phyloP scores from a whole-genome alignment of 2,113 vertebrate species.

The Vombatus ursinus region DNA sequence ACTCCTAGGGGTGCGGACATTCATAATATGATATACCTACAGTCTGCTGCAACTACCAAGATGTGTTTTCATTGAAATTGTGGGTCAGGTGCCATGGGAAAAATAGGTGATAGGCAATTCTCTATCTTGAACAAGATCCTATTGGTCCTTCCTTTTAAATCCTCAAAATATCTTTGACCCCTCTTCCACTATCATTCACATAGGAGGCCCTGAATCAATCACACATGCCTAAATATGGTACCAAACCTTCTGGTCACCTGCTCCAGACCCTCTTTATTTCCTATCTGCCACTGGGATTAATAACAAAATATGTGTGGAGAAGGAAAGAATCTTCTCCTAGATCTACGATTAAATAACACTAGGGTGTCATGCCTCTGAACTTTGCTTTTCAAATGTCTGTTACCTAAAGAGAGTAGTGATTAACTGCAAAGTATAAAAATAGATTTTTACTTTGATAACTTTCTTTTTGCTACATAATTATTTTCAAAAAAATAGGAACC shows the following conservation, averaged over 20 bases:
- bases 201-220: background rate
- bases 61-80: background rate
- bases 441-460: conserved; percentile 42
- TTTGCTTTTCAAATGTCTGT: conserved; percentile 18
- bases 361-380: background rate
- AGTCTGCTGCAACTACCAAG: background rate
- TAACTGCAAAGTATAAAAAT: conserved; percentile 1
- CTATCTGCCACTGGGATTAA: background rate
- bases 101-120: background rate
- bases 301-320: conserved; percentile 20
- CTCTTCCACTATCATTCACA: background rate
- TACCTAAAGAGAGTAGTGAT: conserved; percentile 16
- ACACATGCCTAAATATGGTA: background rate
- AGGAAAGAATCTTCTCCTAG: background rate
- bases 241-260: background rate
- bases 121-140: background rate
- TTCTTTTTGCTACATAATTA: conserved; percentile 33
- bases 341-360: conserved; percentile 13
- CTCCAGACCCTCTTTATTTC: background rate
- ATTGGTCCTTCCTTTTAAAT: background rate
- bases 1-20: background rate
- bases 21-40: background rate
- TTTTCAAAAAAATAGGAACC: conserved; percentile 5
- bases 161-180: background rate
- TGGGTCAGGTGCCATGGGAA: background rate